These are phyloP conservation scores for Limnephilus auricula DNA, from an alignment of 2,888 invertebrate species.

Conservation along the genomic window DNA sequence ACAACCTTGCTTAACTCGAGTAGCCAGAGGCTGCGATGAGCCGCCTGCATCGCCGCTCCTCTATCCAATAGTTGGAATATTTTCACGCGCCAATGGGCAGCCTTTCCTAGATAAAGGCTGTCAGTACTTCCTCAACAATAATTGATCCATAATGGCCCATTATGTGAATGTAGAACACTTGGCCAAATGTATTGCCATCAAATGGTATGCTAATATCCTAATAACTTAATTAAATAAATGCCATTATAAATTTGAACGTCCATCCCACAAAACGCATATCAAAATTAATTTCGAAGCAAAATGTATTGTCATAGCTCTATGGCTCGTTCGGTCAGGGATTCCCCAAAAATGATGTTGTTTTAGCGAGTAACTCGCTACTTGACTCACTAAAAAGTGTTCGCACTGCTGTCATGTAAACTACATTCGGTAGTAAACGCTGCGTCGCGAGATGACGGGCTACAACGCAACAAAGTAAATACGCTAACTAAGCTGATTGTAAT, in stretches of 20 bases:
- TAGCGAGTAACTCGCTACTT: no score
- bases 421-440: no score
- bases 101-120: slow-evolving; percentile 46
- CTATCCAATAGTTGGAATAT: slow-evolving; percentile 53
- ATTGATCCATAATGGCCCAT: slow-evolving; percentile 32
- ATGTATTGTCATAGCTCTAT: background rate
- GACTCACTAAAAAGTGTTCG: no score
- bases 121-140: slow-evolving; percentile 28
- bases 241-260: background rate
- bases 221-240: background rate
- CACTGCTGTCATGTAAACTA: no score
- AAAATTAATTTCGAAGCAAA: background rate
- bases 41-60: slow-evolving; percentile 53
- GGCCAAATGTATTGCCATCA: slow-evolving; percentile 22
- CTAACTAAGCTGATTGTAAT: no score
- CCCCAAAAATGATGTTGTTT: no score
- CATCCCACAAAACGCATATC: background rate
- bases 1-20: background rate
- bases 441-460: no score
- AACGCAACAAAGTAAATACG: no score
- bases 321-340: no score
- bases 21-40: slow-evolving; percentile 6
- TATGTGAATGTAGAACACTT: slow-evolving; percentile 44
- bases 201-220: background rate
- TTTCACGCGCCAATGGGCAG: slow-evolving; percentile 55